These are phyloP conservation scores for Pantherophis guttatus DNA, from an alignment of 2,113 vertebrate genomes.

Conservation along the genomic window DNA sequence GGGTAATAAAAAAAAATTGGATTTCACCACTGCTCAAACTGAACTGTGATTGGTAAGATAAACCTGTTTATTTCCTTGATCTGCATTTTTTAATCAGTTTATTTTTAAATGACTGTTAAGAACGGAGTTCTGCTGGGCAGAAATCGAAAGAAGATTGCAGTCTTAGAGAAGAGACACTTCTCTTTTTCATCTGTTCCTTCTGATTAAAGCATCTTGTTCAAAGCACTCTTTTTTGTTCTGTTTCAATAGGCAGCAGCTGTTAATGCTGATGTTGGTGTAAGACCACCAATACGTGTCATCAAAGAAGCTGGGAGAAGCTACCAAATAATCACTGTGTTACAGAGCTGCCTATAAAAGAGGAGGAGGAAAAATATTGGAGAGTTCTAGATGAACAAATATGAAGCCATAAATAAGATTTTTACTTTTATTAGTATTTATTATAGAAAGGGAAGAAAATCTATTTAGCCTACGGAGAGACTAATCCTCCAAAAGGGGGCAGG, in stretches of 20 bases:
- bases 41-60: slow-evolving; percentile 14
- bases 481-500: too few species aligned
- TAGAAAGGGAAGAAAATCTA: neutral
- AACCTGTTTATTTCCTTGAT: neutral
- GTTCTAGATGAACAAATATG: neutral
- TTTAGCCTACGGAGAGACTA: neutral
- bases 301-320: slow-evolving; percentile 19
- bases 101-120: neutral
- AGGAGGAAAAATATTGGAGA: neutral
- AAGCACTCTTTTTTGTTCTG: slow-evolving; percentile 11
- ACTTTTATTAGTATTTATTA: neutral
- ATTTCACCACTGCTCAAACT: neutral
- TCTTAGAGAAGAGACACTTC: neutral
- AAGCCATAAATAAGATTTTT: neutral
- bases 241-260: neutral
- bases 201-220: neutral
- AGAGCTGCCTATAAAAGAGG: neutral
- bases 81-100: neutral
- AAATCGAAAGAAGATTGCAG: neutral
- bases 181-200: neutral
- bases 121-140: neutral
- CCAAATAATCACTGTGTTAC: neutral
- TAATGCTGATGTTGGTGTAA: neutral
- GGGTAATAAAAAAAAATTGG: too few species aligned
- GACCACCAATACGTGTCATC: slow-evolving; percentile 1